These are phyloP conservation scores for Holothuria leucospilota DNA, from an alignment of 53 echinoderm and acorn worm genomes.

Conservation along the genomic window DNA sequence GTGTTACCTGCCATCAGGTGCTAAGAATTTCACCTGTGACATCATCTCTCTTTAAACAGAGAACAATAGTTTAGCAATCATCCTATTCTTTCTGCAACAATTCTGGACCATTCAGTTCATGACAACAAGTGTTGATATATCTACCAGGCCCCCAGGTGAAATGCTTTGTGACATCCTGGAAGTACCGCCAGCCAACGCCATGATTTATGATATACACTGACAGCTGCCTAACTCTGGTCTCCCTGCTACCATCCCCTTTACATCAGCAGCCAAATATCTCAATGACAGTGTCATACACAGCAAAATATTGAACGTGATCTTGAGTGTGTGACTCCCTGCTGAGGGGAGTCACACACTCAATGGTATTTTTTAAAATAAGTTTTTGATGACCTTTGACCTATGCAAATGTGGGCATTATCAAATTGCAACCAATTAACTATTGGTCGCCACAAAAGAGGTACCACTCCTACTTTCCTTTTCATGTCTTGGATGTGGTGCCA, in stretches of 20 bases:
- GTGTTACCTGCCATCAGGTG: too few species aligned
- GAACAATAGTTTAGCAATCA: background rate
- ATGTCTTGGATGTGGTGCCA: too few species aligned
- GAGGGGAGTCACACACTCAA: constrained; percentile 61
- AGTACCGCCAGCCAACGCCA: background rate
- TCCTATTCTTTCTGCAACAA: constrained; percentile 12
- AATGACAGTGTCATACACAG: constrained; percentile 59
- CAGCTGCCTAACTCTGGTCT: constrained; percentile 13
- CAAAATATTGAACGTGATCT: constrained; percentile 13
- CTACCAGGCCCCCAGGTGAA: constrained; percentile 14
- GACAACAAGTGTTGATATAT: constrained; percentile 40
- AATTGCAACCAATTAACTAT: constrained; percentile 96
- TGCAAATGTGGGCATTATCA: constrained; percentile 93
- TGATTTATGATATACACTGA: constrained; percentile 39
- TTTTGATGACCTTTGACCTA: constrained; percentile 99
- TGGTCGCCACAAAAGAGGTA: constrained; percentile 63
- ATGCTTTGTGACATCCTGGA: constrained; percentile 27
- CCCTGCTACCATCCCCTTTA: background rate
- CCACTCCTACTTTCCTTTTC: constrained; percentile 67
- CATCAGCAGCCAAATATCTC: constrained; percentile 50
- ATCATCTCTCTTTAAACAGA: too few species aligned
- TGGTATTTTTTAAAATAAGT: constrained; percentile 96
- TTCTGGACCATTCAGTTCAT: background rate
- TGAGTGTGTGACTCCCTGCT: constrained; percentile 33
- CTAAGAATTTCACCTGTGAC: too few species aligned